Evolutionary conservation across 2,113 vertebrate species (phyloP).

Genomic region (Perca schrenkii): DNA sequence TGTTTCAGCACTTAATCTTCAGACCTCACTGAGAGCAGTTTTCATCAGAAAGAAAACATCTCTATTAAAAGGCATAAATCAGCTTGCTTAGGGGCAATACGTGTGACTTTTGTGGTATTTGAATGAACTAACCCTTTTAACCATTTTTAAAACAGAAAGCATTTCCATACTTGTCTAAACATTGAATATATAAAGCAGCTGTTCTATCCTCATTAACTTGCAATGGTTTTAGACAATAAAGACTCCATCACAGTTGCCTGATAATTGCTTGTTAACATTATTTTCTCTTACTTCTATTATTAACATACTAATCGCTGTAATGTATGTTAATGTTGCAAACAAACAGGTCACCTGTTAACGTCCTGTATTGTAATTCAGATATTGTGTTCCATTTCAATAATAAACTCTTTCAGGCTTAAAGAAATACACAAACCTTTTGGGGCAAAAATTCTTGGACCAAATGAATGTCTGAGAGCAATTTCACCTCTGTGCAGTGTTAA

Average conservation of each 20-base stretch:
- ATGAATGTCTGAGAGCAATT: slow-evolving; percentile 39
- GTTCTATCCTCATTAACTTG: background rate
- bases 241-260: background rate
- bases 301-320: background rate
- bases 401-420: slow-evolving; percentile 22
- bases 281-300: background rate
- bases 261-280: slow-evolving; percentile 3
- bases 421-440: slow-evolving; percentile 22
- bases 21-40: background rate
- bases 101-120: background rate
- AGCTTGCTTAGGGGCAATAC: background rate
- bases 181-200: background rate
- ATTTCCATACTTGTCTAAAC: background rate
- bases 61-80: background rate
- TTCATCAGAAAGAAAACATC: background rate
- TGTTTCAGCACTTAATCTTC: background rate
- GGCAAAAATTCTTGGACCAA: slow-evolving; percentile 24
- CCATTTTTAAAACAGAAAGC: background rate
- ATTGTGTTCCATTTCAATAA: slow-evolving; percentile 36
- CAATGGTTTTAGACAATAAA: background rate
- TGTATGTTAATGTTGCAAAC: slow-evolving; percentile 8
- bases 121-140: background rate
- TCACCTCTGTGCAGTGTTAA: slow-evolving; percentile 21
- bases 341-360: slow-evolving; percentile 8
- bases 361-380: slow-evolving; percentile 22